Conservation (phyloP, 2,113 vertebrate species). For the Plecturocebus donacophilus region DNA sequence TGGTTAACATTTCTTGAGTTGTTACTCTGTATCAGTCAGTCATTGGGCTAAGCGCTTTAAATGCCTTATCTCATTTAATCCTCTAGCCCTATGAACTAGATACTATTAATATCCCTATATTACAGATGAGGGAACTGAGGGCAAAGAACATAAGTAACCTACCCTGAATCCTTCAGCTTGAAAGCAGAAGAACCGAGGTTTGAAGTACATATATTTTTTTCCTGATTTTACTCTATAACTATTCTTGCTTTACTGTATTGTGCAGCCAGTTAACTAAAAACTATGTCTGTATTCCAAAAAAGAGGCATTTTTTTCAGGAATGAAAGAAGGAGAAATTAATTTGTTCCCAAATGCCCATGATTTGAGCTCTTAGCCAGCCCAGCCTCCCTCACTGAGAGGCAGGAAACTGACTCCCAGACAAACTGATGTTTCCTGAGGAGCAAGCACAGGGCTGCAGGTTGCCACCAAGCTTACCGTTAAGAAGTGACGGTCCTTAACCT, state of each 20-base stretch:
- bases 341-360: neutral
- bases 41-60: neutral
- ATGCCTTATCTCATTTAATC: neutral
- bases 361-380: neutral
- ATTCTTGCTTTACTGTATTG: neutral
- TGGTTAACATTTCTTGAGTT: neutral
- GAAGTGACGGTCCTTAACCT: conserved; percentile 90
- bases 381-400: neutral
- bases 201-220: neutral
- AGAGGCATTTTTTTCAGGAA: neutral
- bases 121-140: conserved; percentile 6
- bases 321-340: neutral
- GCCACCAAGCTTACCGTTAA: conserved; percentile 86
- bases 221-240: neutral
- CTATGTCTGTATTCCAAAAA: neutral
- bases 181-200: neutral
- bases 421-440: neutral
- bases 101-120: neutral
- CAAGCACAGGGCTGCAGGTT: neutral
- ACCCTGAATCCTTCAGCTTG: neutral
- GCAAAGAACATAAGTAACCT: neutral
- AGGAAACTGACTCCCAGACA: neutral
- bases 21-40: neutral
- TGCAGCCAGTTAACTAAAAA: neutral
- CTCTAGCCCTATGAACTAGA: neutral